phyloP scores from a whole-genome alignment of 1,140 invertebrate species.

The Sminthurinus signatus region DNA sequence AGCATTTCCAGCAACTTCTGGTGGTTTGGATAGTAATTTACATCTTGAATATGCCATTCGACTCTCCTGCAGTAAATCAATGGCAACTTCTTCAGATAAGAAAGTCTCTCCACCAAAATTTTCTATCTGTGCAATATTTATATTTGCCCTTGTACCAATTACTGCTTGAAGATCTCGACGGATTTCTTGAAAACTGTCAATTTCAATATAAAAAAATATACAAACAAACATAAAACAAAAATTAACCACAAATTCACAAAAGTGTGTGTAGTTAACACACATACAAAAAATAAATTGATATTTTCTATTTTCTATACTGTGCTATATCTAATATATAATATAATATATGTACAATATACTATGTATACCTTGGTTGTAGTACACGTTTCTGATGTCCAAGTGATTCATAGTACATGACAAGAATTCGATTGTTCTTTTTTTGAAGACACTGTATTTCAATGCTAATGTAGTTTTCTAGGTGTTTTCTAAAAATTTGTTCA shows the following conservation, averaged over 20 bases:
- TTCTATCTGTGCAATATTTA: slow-evolving; percentile 88
- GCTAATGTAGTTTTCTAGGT: slow-evolving; percentile 70
- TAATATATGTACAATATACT: slow-evolving; percentile 9
- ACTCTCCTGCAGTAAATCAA: slow-evolving; percentile 83
- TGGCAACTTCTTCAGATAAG: slow-evolving; percentile 91
- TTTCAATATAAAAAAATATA: not conserved
- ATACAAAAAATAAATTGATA: too few relatives aligned
- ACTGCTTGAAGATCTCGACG: slow-evolving; percentile 87
- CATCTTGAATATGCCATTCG: slow-evolving; percentile 86
- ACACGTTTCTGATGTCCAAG: slow-evolving; percentile 94
- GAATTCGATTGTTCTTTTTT: slow-evolving; percentile 62
- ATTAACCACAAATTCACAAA: too few relatives aligned
- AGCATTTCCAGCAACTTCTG: slow-evolving; percentile 73
- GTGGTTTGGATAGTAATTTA: slow-evolving; percentile 61
- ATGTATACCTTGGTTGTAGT: slow-evolving; percentile 58
- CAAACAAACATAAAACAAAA: not conserved
- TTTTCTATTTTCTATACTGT: too few relatives aligned
- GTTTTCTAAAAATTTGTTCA: slow-evolving; percentile 72
- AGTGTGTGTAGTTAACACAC: too few relatives aligned
- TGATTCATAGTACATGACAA: slow-evolving; percentile 83
- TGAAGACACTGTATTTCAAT: slow-evolving; percentile 69
- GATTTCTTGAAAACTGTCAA: slow-evolving; percentile 78
- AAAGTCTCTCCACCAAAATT: slow-evolving; percentile 97
- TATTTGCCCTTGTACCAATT: slow-evolving; percentile 81
- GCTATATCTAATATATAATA: not conserved